These are phyloP conservation scores for Burhinus oedicnemus DNA, from an alignment of 2,113 vertebrate genomes.

Conservation along the genomic window DNA sequence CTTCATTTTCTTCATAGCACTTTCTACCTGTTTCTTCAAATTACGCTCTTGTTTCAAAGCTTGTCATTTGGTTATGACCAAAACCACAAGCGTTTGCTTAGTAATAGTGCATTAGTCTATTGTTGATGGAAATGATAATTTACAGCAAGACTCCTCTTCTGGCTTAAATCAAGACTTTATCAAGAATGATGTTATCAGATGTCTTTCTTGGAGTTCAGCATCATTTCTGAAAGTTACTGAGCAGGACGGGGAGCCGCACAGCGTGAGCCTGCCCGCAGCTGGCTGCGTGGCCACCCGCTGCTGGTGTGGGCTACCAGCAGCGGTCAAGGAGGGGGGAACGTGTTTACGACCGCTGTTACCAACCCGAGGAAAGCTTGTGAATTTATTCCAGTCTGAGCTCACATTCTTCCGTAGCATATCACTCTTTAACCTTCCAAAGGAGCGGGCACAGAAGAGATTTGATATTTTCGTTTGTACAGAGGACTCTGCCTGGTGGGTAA, in stretches of 20 bases:
- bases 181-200: no score
- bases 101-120: accelerated
- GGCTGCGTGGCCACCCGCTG: neutral
- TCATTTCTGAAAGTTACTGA: accelerated
- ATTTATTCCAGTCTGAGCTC: neutral
- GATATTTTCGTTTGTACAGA: neutral
- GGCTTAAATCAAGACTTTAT: neutral
- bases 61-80: neutral
- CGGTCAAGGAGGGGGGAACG: neutral
- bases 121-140: neutral
- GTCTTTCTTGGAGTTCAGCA: neutral
- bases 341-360: accelerated
- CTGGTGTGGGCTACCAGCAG: neutral
- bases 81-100: neutral
- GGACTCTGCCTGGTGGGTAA: neutral
- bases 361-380: neutral
- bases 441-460: neutral
- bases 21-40: neutral
- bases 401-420: accelerated
- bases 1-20: neutral
- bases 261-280: no score
- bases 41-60: neutral
- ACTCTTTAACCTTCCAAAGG: neutral
- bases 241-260: neutral
- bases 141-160: neutral